Evolutionary conservation across 1,140 invertebrate species (phyloP), one percentile per base, ranked within the genome.

Genomic region (Apis dorsata): DNA sequence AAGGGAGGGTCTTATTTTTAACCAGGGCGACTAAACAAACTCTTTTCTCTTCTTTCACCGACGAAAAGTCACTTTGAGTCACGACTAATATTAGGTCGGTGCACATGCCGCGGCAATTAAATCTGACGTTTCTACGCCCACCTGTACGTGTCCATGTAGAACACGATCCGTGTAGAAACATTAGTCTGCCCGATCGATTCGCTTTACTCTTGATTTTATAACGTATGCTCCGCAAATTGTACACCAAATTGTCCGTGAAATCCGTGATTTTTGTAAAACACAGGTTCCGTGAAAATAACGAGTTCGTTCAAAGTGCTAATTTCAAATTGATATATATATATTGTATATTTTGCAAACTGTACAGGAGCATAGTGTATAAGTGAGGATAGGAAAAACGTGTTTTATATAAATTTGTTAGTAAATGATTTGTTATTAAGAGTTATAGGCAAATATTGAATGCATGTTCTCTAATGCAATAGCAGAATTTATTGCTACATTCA

Each of bases 81-180:
- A 87, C 66, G 84, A 75, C 86, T 87, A 87, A 83, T 85, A 81
- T 82, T 85, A 85, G 84, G 70, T 72, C 65, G 87, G 85, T 88
- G 84, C 82, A 91, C 91, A 92, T 89, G 92, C 91, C 80, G 88
- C 90, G 92, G 77, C 77, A 84, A 84, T 84, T 80, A 84, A 84
- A 84, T 83, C 69, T 84, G 82, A 84, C 82, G 82, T 84, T 79
- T 80, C 82, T n/a, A 84, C 82, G 77, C 82, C 77, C 82, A 84
- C 82, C 77, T 80, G 82, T 84, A 44, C 53, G 51, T 49, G 57
- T 55, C 15, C 51, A 49, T 62, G 8, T 21, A 2, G 28, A 7
- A 44, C 57, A 19, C 55, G 24, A 65, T 51, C 59, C 11, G 60
- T 19, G 51, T 11, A 28, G 60, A 66, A 71, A 49, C 57, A 60